These are phyloP conservation scores for Tinea pellionella DNA, from an alignment of 2,888 invertebrate species.

Conservation along the genomic window DNA sequence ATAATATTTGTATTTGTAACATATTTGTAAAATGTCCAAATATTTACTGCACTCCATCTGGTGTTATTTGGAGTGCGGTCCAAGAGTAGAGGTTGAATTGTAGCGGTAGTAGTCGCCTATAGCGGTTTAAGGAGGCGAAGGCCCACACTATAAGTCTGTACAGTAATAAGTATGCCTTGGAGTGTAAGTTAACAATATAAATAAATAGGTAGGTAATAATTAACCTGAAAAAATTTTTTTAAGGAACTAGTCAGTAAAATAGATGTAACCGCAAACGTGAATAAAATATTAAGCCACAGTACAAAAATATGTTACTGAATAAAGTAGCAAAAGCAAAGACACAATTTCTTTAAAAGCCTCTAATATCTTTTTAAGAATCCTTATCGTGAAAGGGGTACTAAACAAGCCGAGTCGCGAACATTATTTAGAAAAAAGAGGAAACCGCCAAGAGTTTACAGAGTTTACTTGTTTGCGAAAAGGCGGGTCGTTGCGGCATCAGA, in stretches of 20 bases:
- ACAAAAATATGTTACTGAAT: conserved; percentile 7
- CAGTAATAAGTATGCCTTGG: no score
- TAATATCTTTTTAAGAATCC: conserved; percentile 57
- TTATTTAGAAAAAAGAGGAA: conserved; percentile 58
- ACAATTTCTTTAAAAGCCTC: conserved; percentile 60
- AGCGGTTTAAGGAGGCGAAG: no score
- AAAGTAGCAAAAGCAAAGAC: conserved; percentile 21
- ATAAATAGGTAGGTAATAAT: not conserved
- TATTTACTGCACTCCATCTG: no score
- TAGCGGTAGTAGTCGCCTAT: no score
- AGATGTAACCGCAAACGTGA: not conserved
- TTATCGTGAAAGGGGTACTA: conserved; percentile 59
- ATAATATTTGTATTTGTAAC: no score
- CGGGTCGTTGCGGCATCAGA: conserved; percentile 54
- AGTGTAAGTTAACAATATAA: not conserved
- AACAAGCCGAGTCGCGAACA: conserved; percentile 51
- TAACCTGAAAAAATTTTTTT: not conserved
- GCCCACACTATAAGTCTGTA: no score
- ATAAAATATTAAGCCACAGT: not conserved
- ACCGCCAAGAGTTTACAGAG: conserved; percentile 46
- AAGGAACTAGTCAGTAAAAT: not conserved
- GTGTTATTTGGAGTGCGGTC: no score
- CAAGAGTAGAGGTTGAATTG: no score
- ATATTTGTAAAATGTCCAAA: no score
- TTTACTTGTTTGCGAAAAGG: conserved; percentile 60